These are phyloP conservation scores for Nannobrachium achirus DNA, from an alignment of 2,113 vertebrate species.

Conservation along the genomic window DNA sequence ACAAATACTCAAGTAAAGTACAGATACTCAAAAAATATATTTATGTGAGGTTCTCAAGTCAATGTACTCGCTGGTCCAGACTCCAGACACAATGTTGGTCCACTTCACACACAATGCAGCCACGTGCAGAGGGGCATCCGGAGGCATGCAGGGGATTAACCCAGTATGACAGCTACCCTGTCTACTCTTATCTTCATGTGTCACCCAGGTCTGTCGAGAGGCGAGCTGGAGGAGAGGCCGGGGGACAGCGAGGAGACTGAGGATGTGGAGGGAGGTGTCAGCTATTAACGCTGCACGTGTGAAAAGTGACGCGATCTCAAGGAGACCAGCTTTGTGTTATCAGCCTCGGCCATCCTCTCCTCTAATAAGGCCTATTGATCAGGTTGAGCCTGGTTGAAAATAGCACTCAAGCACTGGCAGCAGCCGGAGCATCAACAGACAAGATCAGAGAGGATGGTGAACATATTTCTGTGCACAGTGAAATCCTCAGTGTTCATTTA, in stretches of 20 bases:
- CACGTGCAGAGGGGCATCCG: constrained; percentile 4
- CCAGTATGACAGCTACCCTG: constrained; percentile 20
- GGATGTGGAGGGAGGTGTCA: constrained; percentile 13
- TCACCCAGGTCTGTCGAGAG: constrained; percentile 16
- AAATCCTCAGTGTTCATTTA: no score
- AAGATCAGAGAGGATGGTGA: no score
- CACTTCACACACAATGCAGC: neutral
- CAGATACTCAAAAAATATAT: no score
- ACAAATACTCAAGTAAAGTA: no score
- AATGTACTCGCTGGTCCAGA: no score
- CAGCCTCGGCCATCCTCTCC: constrained; percentile 17
- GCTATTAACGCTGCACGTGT: neutral
- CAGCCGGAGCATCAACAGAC: neutral
- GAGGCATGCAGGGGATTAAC: neutral
- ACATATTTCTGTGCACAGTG: no score
- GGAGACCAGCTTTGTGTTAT: constrained; percentile 8
- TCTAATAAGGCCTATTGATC: constrained; percentile 23
- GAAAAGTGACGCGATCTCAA: neutral
- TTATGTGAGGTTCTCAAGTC: neutral
- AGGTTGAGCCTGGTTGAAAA: constrained; percentile 6
- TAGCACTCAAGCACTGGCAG: constrained; percentile 16
- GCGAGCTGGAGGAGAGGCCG: neutral
- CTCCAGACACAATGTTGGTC: no score
- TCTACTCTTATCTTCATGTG: constrained; percentile 29
- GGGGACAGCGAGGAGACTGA: neutral